Evolutionary conservation across 2,113 vertebrate genomes (phyloP), one percentile per base, ranked within the genome.

Genomic region (Trematocara variabile): DNA sequence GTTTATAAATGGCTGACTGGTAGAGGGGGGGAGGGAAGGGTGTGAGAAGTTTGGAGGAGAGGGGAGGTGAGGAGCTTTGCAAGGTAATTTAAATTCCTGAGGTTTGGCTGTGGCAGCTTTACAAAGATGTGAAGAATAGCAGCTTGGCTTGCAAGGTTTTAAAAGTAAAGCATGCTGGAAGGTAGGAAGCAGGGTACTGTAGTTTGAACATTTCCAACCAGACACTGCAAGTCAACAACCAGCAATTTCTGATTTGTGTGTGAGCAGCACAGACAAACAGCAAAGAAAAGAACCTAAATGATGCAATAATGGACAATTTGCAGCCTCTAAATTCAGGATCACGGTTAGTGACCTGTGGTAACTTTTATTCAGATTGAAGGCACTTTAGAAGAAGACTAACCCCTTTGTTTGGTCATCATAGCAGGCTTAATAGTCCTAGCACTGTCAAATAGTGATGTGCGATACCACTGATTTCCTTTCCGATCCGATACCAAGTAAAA

Each of bases 1-100:
- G 93, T 94, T 95, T 94, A 92, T 77, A 91, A 82, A 90, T 12
- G 85, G 65, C 68, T 92, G 89, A 91, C 77, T 89, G 83, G 86
- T 80, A 80, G 53, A 88, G 84, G 81, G 44, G 79, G 79, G 79
- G 58, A 77, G 78, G 48, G 20, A 34, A 79, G 58, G 80, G 73
- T 58, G 58, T 75, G 85, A 50, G 70, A 75, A 75, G 68, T 75
- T 46, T 30, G 22, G 14, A 50, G 44, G 34, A 65, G 79, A 46
- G 68, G 5, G 16, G 68, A 73, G 41, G 68, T 73, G 68, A 73
- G 68, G 41, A 39, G 48, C 54, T 1, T 25, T 16, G 52, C 4
- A 20, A 54, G 85, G 85, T 88, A 25, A 91, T 91, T 88, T 79
- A 77, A 86, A 91, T 91, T 94, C 80, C 88, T 88, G 89, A 88